A percentile compares a stretch with the other conserved stretches of the same genome.
These are phyloP conservation scores for Grus americana DNA, from an alignment of 2,113 vertebrate genomes.

Conservation along the genomic window DNA sequence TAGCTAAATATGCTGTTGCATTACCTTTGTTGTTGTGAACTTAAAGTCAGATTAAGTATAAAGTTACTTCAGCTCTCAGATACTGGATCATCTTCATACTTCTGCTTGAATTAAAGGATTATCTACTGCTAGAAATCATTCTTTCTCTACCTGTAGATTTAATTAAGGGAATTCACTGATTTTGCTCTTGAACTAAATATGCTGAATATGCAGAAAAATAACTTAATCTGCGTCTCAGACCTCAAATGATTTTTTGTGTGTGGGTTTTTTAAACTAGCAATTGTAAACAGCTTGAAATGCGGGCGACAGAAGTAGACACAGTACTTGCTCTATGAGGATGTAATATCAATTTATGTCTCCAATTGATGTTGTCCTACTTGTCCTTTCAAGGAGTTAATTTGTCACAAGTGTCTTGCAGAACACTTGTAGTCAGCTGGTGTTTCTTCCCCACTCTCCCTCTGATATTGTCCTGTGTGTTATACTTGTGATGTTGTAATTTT, in stretches of 20 bases:
- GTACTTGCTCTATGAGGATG: neutral
- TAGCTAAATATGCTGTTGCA: neutral
- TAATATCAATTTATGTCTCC: neutral
- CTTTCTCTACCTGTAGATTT: neutral
- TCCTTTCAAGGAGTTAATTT: neutral
- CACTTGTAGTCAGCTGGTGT: neutral
- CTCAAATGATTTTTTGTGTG: neutral
- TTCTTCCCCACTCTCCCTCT: neutral
- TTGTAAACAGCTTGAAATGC: neutral
- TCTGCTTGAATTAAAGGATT: neutral
- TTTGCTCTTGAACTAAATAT: neutral
- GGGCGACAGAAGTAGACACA: neutral
- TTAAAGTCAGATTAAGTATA: neutral
- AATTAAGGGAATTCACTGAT: neutral
- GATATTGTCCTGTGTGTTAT: neutral
- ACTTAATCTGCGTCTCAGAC: neutral
- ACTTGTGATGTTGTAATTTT: neutral
- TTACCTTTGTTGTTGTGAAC: neutral
- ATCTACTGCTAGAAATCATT: neutral
- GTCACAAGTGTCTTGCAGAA: neutral
- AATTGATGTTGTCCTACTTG: neutral
- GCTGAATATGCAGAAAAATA: neutral
- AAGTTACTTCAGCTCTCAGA: neutral
- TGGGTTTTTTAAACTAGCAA: neutral
- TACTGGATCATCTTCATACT: neutral